phyloP scores from a whole-genome alignment of 2,113 vertebrate species.

The Oenanthe oenanthe region DNA sequence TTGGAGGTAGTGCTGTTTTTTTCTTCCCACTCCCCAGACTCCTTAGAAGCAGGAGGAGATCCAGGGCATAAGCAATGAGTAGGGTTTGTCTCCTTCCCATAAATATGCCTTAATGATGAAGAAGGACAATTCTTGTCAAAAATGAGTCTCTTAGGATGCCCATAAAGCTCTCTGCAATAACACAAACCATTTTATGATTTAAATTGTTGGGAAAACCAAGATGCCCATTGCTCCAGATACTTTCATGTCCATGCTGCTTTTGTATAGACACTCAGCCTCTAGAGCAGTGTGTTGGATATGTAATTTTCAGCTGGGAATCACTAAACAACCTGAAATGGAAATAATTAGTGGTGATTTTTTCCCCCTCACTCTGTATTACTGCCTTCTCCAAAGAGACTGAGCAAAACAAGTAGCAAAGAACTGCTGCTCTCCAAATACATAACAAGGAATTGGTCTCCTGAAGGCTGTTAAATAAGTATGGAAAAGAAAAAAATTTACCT shows the following conservation, averaged over 20 bases:
- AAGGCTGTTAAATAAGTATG: background rate
- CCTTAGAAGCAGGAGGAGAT: background rate
- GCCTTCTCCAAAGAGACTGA: background rate
- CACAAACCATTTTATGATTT: background rate
- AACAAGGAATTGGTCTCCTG: background rate
- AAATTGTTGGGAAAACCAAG: background rate
- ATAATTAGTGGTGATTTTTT: background rate
- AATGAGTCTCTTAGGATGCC: background rate
- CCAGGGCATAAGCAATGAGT: background rate
- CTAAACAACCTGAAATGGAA: background rate
- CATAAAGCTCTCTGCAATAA: background rate
- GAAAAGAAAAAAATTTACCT: background rate
- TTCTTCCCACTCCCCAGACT: background rate
- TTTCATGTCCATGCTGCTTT: background rate
- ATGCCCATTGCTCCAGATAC: background rate
- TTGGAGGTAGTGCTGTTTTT: background rate
- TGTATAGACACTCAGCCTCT: background rate
- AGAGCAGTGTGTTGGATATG: background rate
- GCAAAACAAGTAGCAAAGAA: conserved; percentile 3
- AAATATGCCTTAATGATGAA: background rate
- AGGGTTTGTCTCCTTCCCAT: background rate
- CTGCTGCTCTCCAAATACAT: background rate
- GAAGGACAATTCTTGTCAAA: background rate
- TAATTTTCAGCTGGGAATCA: background rate
- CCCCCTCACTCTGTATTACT: background rate